Conservation (phyloP, 2,888 invertebrate species). For the Cephonodes hylas region DNA sequence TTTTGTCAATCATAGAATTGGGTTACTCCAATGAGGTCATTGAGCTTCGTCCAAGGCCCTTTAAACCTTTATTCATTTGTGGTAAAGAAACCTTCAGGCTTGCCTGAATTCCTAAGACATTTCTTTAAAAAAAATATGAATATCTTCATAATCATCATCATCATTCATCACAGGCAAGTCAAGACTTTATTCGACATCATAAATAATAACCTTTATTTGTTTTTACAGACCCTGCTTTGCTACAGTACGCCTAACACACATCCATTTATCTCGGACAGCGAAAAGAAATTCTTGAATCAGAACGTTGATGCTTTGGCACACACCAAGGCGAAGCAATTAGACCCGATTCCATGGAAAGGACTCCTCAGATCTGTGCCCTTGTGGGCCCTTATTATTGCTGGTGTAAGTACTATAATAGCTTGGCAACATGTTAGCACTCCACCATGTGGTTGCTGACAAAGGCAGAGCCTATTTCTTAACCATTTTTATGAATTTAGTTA, state of each 20-base stretch:
- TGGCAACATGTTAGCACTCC: too few relatives aligned
- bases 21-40: neutral
- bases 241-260: slow-evolving; percentile 77
- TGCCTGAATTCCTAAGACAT: too few relatives aligned
- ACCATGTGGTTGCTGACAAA: too few relatives aligned
- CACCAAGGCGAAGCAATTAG: slow-evolving; percentile 62
- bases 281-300: slow-evolving; percentile 78
- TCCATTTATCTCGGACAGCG: slow-evolving; percentile 78
- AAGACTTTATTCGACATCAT: too few relatives aligned
- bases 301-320: slow-evolving; percentile 78
- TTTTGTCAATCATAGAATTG: neutral
- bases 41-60: too few relatives aligned
- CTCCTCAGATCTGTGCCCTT: slow-evolving; percentile 85
- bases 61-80: too few relatives aligned
- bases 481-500: too few relatives aligned
- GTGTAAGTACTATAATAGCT: slow-evolving; percentile 76
- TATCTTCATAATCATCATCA: too few relatives aligned
- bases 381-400: slow-evolving; percentile 87
- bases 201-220: neutral
- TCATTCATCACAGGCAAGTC: too few relatives aligned
- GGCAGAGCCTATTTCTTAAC: too few relatives aligned
- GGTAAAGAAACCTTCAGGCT: too few relatives aligned
- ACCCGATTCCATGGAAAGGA: slow-evolving; percentile 86
- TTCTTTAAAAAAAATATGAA: too few relatives aligned
- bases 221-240: slow-evolving; percentile 61